phyloP scores from a whole-genome alignment of 2,113 vertebrate species.

The Delphinus delphis region DNA sequence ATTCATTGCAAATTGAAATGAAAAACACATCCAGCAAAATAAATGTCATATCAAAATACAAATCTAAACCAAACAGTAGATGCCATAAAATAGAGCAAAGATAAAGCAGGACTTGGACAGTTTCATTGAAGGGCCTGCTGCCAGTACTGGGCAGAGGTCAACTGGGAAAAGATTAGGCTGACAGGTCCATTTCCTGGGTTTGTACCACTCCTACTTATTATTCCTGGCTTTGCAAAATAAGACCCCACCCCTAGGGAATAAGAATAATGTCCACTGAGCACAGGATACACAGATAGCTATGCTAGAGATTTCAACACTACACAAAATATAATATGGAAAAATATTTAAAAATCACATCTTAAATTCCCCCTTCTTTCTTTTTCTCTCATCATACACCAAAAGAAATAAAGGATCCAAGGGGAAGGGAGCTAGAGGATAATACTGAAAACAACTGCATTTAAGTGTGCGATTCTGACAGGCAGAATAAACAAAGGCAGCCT shows the following conservation, averaged over 20 bases:
- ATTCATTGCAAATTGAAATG: constrained; percentile 30
- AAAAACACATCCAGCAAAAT: constrained; percentile 50
- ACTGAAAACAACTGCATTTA: background rate
- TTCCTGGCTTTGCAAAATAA: background rate
- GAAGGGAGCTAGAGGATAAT: background rate
- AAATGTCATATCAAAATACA: constrained; percentile 15
- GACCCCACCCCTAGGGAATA: background rate
- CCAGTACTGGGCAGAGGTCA: background rate
- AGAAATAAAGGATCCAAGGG: constrained; percentile 21
- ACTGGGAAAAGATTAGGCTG: background rate
- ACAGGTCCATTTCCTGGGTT: background rate
- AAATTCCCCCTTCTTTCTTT: background rate
- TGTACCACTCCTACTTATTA: background rate
- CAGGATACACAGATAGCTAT: background rate
- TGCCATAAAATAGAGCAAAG: constrained; percentile 47
- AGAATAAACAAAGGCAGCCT: constrained; percentile 49
- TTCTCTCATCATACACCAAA: background rate
- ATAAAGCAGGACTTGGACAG: background rate
- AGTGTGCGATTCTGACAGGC: background rate
- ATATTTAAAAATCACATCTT: background rate
- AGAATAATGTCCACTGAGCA: background rate
- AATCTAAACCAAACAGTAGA: constrained; percentile 46
- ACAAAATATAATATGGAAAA: background rate
- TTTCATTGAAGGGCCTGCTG: background rate
- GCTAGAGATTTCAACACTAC: background rate